Base-by-base conservation (phyloP, 2,113 vertebrate genomes). In the Pterocles gutturalis region DNA sequence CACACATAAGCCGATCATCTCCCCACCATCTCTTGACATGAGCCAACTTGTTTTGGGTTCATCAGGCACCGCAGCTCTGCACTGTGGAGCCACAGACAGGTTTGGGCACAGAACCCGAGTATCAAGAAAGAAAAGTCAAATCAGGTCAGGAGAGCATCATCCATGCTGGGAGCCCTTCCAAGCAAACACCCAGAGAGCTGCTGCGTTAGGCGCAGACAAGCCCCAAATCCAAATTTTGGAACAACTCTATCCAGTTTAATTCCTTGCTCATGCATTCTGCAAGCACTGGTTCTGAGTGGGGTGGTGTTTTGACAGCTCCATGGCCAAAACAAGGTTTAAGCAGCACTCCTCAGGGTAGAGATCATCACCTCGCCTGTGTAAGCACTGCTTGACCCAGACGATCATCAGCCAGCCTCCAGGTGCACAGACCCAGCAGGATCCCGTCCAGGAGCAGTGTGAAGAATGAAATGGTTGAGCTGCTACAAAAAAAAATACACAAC, bases 81-180 rank as follows among this genome's bases (percentile, higher is more conserved):
- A 54, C 20, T 51, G 77, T 84, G 75, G 70, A 76, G 71, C 75
- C 61, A 49, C 82, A 46, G 86, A 36, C 79, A 79, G 38, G 70
- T 87, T 31, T 75, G 83, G 85, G 93, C 90, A 83, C 55, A 38
- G 61, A 41, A 95, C 86, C 83, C 83, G 53, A 92, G 58, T 89
- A 79, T 60, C 92, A 45, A 64, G 61, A 65, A 29, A 55, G 51
- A n/a, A 29, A 95, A 93, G 95, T 97, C 97, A 97, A 60, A 71
- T 82, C 80, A 91, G 97, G 96, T 96, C 97, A 97, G 77, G 61
- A 90, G 89, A 96, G 89, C 97, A 95, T 97, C 96, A 96, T 95
- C 86, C 69, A 20, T 2, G 11, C 96, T 36, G 89, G 97, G 94
- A 96, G 57, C 45, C 36, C 38, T 72, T 97, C 96, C 97, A 97